phyloP scores from a whole-genome alignment of 2,797 vertebrate species.

The Strix occidentalis region DNA sequence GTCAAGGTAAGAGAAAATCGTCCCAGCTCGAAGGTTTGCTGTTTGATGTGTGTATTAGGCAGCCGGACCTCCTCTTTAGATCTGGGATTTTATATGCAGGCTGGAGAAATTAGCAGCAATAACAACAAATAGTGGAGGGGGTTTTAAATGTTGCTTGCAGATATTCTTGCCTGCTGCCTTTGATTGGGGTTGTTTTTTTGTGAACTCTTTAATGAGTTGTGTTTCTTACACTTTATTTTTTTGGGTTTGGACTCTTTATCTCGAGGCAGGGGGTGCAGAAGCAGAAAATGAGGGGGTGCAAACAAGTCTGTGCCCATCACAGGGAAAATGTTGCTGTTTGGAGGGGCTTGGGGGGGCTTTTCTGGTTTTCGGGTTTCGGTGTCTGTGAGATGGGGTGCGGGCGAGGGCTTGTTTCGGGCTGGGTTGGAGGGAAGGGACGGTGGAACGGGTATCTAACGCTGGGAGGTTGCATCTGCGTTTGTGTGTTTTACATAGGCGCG shows the following conservation, averaged over 20 bases:
- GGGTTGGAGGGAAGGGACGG: neutral
- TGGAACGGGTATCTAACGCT: neutral
- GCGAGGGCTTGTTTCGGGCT: neutral
- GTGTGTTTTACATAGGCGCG: neutral
- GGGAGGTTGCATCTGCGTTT: neutral
- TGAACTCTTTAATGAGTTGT: slow-evolving; percentile 31
- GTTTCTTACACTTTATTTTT: neutral
- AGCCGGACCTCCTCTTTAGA: slow-evolving; percentile 6
- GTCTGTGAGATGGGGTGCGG: neutral
- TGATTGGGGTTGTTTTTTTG: neutral
- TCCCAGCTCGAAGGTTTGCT: slow-evolving; percentile 23
- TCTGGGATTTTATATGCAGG: neutral
- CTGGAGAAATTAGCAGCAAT: slow-evolving; percentile 38
- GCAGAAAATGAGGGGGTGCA: neutral
- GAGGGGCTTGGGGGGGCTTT: neutral
- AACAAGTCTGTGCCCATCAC: neutral
- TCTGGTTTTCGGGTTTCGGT: neutral
- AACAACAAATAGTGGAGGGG: slow-evolving; percentile 25
- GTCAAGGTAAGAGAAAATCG: slow-evolving; percentile 87
- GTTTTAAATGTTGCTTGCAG: slow-evolving; percentile 9
- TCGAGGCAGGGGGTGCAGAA: neutral
- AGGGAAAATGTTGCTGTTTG: neutral
- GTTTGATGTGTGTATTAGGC: neutral
- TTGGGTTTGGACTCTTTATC: neutral
- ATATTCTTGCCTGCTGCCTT: neutral